Evolutionary conservation across 1,140 invertebrate species (phyloP).

Genomic region (Saxidomus purpurata): DNA sequence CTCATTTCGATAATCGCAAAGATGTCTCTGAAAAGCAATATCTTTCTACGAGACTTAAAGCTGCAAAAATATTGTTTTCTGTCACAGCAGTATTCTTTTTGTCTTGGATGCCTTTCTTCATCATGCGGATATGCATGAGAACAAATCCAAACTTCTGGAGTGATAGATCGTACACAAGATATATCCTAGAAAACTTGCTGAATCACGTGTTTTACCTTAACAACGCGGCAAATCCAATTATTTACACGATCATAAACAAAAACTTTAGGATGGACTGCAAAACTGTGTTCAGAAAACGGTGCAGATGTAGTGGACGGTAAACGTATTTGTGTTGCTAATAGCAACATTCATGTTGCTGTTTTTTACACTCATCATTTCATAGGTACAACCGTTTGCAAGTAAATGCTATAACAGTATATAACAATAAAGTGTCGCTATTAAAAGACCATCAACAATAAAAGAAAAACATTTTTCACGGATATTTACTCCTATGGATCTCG

Average conservation of each 20-base stretch:
- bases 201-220: constrained; percentile 69
- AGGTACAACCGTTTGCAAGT: too few relatives aligned
- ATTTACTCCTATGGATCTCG: too few relatives aligned
- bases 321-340: too few relatives aligned
- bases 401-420: too few relatives aligned
- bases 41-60: constrained; percentile 50
- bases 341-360: too few relatives aligned
- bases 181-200: constrained; percentile 18
- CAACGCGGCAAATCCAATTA: constrained; percentile 64
- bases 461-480: too few relatives aligned
- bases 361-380: too few relatives aligned
- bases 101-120: constrained; percentile 66
- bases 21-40: neutral
- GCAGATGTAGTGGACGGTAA: neutral
- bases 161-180: constrained; percentile 5
- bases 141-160: constrained; percentile 20
- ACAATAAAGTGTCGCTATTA: too few relatives aligned
- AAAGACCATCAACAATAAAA: too few relatives aligned
- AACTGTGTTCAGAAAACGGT: constrained; percentile 20
- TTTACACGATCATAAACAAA: constrained; percentile 68
- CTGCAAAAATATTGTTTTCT: constrained; percentile 60
- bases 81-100: constrained; percentile 64
- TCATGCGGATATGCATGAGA: constrained; percentile 40
- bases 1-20: neutral
- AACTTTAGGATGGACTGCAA: constrained; percentile 61